Base-by-base conservation (phyloP, 2,888 invertebrate genomes). In the Eubasilissa splendida region DNA sequence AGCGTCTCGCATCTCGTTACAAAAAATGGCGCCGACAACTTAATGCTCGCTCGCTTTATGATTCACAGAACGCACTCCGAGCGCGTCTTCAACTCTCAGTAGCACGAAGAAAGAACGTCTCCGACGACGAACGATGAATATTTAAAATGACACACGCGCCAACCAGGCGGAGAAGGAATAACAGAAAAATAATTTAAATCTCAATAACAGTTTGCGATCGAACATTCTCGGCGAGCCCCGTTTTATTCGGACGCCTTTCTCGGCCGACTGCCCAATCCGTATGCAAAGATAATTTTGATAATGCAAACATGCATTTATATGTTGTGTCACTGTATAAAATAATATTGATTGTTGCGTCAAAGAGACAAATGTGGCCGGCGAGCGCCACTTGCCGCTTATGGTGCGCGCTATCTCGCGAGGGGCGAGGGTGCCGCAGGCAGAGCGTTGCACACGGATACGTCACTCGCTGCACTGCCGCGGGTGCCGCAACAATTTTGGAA, bases 211-310 rank as follows among this genome's bases (percentile, higher is more conserved):
- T 42, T 7, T 7, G 3, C 42, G 0, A 42, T 42, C 42, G 42
- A 42, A 7, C 42, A 22, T 22, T 22, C 22, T 22, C 22, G 22
- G 42, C 42, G 42, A 42, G 42, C 42, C 42, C 42, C 42, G 42
- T 42, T 42, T n/a, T 9, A n/a, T 70, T 70, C 68, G 63, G 33
- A 12, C 33, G 63, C 11, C 42, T 31, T 33, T 63, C 31, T 63
- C 11, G 63, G 33, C 33, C 12, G 33, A 11, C 33, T 4, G 12
- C 42, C 33, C 33, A 31, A 63, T 31, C 31, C 42, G 63, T 33
- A 63, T n/a, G 68, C 68, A 50, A 70, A 14, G 68, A 8, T 70
- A n/a, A 50, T 70, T 70, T 42, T n/a, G 22, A 70, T 11, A 50
- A 10, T 8, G 5, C 68, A 70, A 52, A 52, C 53, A 5, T 14